Conservation (phyloP, 1,140 invertebrate species). For the Drosophila gunungcola region DNA sequence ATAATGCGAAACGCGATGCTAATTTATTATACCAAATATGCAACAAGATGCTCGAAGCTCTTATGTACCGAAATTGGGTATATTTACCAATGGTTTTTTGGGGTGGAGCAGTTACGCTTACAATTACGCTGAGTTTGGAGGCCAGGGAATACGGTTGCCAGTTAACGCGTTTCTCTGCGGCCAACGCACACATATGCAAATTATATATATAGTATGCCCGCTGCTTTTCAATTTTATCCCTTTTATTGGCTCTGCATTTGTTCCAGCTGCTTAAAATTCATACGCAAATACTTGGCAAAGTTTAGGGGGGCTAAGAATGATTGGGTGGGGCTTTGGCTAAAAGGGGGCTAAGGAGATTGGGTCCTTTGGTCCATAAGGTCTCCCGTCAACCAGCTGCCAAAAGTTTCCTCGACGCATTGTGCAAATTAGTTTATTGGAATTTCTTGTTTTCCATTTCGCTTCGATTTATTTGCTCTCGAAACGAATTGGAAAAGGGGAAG, state of each 20-base stretch:
- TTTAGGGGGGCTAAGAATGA: conserved; percentile 1
- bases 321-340: neutral
- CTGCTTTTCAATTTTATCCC: conserved; percentile 77
- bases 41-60: conserved; percentile 34
- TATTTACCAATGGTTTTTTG: neutral
- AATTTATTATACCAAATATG: conserved; percentile 74
- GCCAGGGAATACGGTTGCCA: conserved; percentile 7
- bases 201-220: conserved; percentile 10
- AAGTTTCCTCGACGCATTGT: conserved; percentile 57
- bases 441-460: conserved; percentile 66
- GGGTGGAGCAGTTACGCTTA: conserved; percentile 64
- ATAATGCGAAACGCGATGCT: conserved; percentile 79
- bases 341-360: neutral
- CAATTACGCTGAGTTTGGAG: conserved; percentile 55
- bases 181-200: conserved; percentile 21
- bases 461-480: conserved; percentile 22
- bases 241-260: conserved; percentile 79
- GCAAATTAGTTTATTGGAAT: conserved; percentile 84
- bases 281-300: conserved; percentile 58
- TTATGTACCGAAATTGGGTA: conserved; percentile 4
- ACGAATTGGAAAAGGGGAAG: conserved; percentile 1
- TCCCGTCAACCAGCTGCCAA: conserved; percentile 46
- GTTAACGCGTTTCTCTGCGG: conserved; percentile 35
- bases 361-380: conserved; percentile 27
- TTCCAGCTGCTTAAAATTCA: conserved; percentile 80